Conservation (phyloP, 2,797 vertebrate genomes). For the Tenualosa ilisha region DNA sequence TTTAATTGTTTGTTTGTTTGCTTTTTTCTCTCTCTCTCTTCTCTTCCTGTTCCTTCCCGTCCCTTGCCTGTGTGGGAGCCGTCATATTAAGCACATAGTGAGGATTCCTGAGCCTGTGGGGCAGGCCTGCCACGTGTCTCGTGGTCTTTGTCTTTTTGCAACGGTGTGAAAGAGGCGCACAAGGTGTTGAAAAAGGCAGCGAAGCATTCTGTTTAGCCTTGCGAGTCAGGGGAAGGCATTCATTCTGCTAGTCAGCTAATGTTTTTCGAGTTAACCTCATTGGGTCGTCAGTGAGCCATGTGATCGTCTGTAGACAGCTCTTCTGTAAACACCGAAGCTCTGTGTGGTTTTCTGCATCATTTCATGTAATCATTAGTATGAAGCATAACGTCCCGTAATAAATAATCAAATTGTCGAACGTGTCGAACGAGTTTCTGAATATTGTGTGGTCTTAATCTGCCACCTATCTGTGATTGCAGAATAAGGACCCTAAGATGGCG, state of each 20-base stretch:
- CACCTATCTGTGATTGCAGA: conserved; percentile 70
- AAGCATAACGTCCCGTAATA: not conserved
- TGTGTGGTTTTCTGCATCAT: not conserved
- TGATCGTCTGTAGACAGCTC: not conserved
- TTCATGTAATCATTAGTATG: not conserved
- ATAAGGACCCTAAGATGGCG: conserved; percentile 98
- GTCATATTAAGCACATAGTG: not conserved
- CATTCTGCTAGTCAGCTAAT: not conserved
- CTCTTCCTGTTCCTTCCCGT: not conserved
- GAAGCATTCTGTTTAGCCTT: not conserved
- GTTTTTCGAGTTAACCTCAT: not conserved
- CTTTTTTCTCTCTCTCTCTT: not conserved
- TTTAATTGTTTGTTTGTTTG: conserved; percentile 15
- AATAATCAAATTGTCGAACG: not conserved
- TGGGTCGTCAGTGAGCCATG: not conserved
- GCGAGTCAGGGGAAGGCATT: not conserved
- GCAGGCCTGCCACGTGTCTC: not conserved
- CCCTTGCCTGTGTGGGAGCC: not conserved
- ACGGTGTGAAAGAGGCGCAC: not conserved
- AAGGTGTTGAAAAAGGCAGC: not conserved
- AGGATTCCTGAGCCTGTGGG: not conserved
- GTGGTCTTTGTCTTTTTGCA: conserved; percentile 6
- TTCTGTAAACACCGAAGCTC: not conserved
- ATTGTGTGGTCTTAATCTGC: not conserved
- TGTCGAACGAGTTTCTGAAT: not conserved